Evolutionary conservation across 2,888 invertebrate genomes (phyloP), one percentile per base, ranked within the genome.

Genomic region (Macrosiphum euphorbiae): DNA sequence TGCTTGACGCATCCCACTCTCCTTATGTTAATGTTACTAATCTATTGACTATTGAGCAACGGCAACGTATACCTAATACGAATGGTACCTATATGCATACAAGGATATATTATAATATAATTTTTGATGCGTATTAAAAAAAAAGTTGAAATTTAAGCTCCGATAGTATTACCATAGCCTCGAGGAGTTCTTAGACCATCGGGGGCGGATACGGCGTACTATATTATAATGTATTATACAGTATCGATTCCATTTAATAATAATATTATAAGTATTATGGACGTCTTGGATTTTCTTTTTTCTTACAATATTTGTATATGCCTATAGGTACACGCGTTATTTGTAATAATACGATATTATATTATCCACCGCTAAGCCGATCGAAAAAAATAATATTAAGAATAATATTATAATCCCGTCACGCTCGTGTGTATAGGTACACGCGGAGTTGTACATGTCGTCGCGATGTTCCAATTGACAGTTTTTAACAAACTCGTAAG

Each of bases 11-110:
- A 13, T 61, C 11, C 20, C 47, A 61, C 16, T 89, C 16, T 89
- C n/a, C 10, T 44, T 89, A 61, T 58, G 89, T 61, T 61, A 61
- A 89, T 61, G 89, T 78, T 78, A 35, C 78, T 78, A 67, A 61
- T 67, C 13, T 20, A 78, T 4, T 20, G 35, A 26, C 26, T 20
- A 78, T 78, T 35, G 20, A 41, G 35, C 8, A 35, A 78, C 20
- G 20, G 35, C 35, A 35, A 78, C 20, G 35, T 35, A 20, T 35
- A 20, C 78, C 35, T 78, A 44, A 44, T 44, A 35, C 78, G 78
- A 7, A 55, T 7, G 24, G 55, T 24, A 55, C 55, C 20, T 55
- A 35, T 35, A 44, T 44, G 16, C 78, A 20, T 44, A n/a, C 78
- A 20, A 78, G 20, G 78, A 78, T 78, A 35, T 4, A 35, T 13